phyloP scores from a whole-genome alignment of 2,797 vertebrate genomes.

The Otus scops region DNA sequence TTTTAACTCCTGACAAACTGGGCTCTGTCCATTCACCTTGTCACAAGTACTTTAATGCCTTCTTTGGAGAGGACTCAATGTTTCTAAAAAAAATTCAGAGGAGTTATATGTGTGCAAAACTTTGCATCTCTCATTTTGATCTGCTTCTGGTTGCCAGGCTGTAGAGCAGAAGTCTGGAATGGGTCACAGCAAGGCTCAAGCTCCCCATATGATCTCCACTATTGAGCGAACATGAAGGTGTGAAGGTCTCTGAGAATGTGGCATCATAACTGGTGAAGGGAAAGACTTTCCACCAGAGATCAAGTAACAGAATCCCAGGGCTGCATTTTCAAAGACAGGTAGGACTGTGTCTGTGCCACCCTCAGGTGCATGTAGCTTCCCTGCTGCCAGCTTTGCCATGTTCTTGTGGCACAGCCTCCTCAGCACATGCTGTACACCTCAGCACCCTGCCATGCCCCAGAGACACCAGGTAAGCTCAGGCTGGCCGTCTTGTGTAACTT shows the following conservation, averaged over 20 bases:
- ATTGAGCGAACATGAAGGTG: neutral
- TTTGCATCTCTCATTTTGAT: neutral
- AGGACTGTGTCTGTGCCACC: neutral
- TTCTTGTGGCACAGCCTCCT: neutral
- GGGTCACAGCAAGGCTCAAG: neutral
- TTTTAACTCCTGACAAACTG: slow-evolving; percentile 48
- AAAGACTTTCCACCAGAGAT: neutral
- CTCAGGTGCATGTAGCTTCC: fast-evolving
- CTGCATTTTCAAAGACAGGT: neutral
- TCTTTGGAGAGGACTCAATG: neutral
- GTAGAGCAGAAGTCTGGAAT: neutral
- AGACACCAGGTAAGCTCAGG: neutral
- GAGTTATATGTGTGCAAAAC: neutral
- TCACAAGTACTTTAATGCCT: neutral
- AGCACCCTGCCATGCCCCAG: neutral
- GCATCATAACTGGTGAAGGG: neutral
- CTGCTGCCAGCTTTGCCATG: neutral
- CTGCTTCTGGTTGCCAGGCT: neutral
- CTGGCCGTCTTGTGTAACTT: neutral
- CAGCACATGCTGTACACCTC: neutral
- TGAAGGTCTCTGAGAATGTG: neutral
- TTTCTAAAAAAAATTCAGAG: neutral
- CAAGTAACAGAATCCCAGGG: neutral
- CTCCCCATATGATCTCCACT: neutral
- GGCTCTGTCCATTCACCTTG: neutral